These are phyloP conservation scores for Steinernema hermaphroditum DNA, from an alignment of 2,888 invertebrate genomes.

Conservation along the genomic window DNA sequence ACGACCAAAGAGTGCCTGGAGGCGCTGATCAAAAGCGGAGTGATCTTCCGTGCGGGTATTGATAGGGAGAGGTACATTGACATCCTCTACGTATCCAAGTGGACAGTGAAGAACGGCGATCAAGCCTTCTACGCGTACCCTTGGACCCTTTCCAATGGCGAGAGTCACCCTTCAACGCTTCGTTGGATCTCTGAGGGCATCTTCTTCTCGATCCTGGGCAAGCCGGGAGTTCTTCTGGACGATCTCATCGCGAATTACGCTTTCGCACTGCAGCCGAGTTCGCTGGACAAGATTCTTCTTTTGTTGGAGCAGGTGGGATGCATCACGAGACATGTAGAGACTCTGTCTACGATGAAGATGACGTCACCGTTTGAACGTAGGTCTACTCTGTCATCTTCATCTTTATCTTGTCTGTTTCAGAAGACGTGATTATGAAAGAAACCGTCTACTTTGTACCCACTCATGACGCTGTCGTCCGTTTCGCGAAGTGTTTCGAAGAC, in stretches of 20 bases:
- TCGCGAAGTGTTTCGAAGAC: conserved; percentile 26
- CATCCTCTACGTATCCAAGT: conserved; percentile 42
- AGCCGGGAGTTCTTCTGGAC: conserved; percentile 50
- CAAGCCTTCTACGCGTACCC: conserved; percentile 49
- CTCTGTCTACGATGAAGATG: conserved; percentile 38
- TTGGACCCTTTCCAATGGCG: conserved; percentile 56
- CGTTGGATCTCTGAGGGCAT: conserved; percentile 62
- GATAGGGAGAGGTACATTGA: conserved; percentile 53
- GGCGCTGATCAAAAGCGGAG: conserved; percentile 24
- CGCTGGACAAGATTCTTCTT: conserved; percentile 47
- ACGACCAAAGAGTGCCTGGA: conserved; percentile 23
- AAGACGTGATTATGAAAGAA: conserved; percentile 15
- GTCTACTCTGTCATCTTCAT: too few relatives aligned
- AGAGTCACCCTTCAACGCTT: conserved; percentile 36
- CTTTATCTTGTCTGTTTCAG: too few relatives aligned
- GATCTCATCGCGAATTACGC: conserved; percentile 51
- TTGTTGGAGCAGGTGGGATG: conserved; percentile 49
- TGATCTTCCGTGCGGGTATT: conserved; percentile 52
- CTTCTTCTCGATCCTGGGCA: conserved; percentile 50
- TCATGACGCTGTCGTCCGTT: conserved; percentile 3
- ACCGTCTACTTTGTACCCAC: conserved; percentile 8
- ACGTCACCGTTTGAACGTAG: conserved; percentile 41
- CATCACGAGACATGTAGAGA: conserved; percentile 37
- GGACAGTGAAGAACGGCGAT: conserved; percentile 48
- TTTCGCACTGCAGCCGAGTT: conserved; percentile 56